A percentile compares a stretch with the other conserved stretches of the same genome.
Conservation (phyloP, 2,888 invertebrate species). For the Eupithecia tripunctaria region DNA sequence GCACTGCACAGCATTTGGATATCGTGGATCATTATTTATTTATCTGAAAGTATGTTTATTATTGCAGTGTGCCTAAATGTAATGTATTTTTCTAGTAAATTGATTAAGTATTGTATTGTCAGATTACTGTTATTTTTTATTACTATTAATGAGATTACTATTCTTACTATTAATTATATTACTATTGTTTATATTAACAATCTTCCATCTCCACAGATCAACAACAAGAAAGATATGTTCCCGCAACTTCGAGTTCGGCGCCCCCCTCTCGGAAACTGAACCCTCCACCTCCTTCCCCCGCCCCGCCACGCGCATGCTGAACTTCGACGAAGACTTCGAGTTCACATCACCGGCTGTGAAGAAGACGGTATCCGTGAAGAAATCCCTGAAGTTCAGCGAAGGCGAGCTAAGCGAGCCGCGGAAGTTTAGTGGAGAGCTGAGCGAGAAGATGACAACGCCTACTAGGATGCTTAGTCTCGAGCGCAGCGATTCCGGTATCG, state of each 20-base stretch:
- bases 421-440: slow-evolving; percentile 40
- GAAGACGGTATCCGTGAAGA: slow-evolving; percentile 66
- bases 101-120: too few relatives aligned
- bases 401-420: slow-evolving; percentile 41
- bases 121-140: too few relatives aligned
- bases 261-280: slow-evolving; percentile 72
- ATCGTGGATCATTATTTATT: too few relatives aligned
- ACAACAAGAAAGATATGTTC: slow-evolving; percentile 61
- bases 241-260: slow-evolving; percentile 75
- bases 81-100: too few relatives aligned
- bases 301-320: slow-evolving; percentile 71
- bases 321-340: slow-evolving; percentile 76
- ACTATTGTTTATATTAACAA: too few relatives aligned
- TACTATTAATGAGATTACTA: too few relatives aligned
- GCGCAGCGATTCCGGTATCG: slow-evolving; percentile 68
- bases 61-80: too few relatives aligned
- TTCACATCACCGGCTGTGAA: slow-evolving; percentile 72
- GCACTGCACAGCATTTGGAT: too few relatives aligned
- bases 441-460: not conserved
- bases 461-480: slow-evolving; percentile 56
- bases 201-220: not conserved
- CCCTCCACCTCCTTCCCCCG: slow-evolving; percentile 75
- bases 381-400: slow-evolving; percentile 69
- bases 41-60: too few relatives aligned
- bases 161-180: too few relatives aligned